Conservation (phyloP, 2,113 vertebrate genomes). For the Entomyzon cyanotis region DNA sequence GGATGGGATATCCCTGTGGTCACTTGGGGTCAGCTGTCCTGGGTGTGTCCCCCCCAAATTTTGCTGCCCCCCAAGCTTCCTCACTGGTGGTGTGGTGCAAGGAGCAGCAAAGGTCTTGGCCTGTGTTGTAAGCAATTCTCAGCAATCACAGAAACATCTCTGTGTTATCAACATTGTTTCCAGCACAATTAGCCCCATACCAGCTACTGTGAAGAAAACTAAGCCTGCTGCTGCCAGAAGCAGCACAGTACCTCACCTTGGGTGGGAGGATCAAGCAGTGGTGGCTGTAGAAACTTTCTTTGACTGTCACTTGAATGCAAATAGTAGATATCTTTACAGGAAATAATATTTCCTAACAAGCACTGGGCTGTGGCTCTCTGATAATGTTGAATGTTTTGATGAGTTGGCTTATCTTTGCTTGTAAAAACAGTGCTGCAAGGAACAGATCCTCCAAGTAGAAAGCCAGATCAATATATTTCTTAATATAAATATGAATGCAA, state of each 20-base stretch:
- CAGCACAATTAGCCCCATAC: not conserved
- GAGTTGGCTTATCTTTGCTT: not conserved
- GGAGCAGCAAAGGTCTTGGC: not conserved
- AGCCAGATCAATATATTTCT: not conserved
- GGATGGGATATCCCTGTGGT: not conserved
- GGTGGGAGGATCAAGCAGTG: not conserved
- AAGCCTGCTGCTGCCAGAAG: not conserved
- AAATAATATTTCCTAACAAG: not conserved
- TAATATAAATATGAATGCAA: not conserved
- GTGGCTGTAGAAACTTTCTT: not conserved
- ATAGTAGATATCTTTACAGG: not conserved
- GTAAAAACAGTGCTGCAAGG: not conserved
- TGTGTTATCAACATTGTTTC: not conserved
- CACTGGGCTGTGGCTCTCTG: not conserved
- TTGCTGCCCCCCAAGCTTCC: not conserved
- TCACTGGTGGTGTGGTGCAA: not conserved
- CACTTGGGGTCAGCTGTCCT: not conserved
- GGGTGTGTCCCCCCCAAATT: not conserved
- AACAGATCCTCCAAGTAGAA: not conserved
- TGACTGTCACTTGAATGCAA: not conserved
- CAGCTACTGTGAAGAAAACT: not conserved
- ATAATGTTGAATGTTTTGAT: not conserved
- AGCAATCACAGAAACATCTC: not conserved
- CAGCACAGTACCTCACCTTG: not conserved
- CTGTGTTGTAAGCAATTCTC: not conserved